Base-by-base conservation (phyloP, 1,140 invertebrate species). In the Papilio machaon region DNA sequence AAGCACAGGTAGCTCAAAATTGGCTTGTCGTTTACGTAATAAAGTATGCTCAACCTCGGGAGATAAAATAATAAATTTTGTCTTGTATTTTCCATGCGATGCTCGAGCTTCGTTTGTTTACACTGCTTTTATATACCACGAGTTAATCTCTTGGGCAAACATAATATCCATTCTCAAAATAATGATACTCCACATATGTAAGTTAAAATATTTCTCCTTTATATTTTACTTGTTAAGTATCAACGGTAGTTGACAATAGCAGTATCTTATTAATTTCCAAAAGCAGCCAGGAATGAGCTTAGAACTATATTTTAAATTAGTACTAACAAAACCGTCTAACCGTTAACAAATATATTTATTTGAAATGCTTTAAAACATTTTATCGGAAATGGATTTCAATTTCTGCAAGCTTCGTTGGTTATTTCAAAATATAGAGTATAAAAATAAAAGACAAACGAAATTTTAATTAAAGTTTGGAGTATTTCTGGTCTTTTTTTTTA, bases 1-100 rank as follows among this genome's bases (percentile, higher is more conserved):
- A 70, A 70, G 15, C 64, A 70, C 64, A 70, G 64, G 64, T 70
- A 70, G 2, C 64, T 70, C 64, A 35, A 70, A 70, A 70, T 70
- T 70, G 64, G 64, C 64, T 38, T 70, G 64, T 70, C 64, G 30
- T 70, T 70, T 70, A 70, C 23, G 64, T 70, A 70, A 70, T 70
- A 70, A 70, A 70, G 64, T 70, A 70, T 70, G 64, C 64, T 70
- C 64, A 70, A 70, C 64, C 64, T 70, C 64, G 30, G 64, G 64
- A 70, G 64, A 70, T 70, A 70, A 70, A 70, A 70, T 70, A 70
- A 70, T 70, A 70, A 35, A 35, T 70, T 70, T 35, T 38, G 64
- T 70, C 64, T 70, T 70, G 64, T 70, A 70, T 70, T 35, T 70
- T 70, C 64, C 64, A 30, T 70, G 30, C 64, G 64, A 23, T 70